Percentiles rank a stretch among this genome's conserved stretches.
Evolutionary conservation across 2,113 vertebrate genomes (phyloP).

Genomic region (Eulacestoma nigropectus): DNA sequence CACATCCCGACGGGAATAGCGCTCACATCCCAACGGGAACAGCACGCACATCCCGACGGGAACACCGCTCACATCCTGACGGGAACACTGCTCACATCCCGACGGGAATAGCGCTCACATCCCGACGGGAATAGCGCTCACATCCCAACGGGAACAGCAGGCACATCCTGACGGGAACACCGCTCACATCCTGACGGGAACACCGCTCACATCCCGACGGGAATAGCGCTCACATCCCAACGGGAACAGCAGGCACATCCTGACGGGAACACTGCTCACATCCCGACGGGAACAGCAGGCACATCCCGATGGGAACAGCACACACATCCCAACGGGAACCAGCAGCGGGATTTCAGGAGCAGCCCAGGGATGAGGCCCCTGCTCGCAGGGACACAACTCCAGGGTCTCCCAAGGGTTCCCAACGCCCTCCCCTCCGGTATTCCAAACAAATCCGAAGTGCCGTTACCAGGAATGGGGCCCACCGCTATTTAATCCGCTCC

Average conservation of each 20-base stretch:
- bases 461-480: neutral
- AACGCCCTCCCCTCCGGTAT: accelerated
- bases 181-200: no score
- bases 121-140: accelerated
- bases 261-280: no score
- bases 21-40: no score
- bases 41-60: accelerated
- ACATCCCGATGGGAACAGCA: neutral
- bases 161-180: neutral
- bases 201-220: accelerated
- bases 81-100: no score
- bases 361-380: accelerated
- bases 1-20: neutral
- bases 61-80: neutral
- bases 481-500: neutral
- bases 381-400: neutral
- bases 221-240: neutral
- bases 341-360: neutral
- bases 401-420: neutral
- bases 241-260: neutral
- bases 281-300: neutral
- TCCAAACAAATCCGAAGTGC: neutral
- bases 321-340: neutral
- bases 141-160: no score
- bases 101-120: neutral